Evolutionary conservation across 2,888 invertebrate species (phyloP), one percentile per base, ranked within the genome.

Genomic region (Nasonovia ribisnigri): DNA sequence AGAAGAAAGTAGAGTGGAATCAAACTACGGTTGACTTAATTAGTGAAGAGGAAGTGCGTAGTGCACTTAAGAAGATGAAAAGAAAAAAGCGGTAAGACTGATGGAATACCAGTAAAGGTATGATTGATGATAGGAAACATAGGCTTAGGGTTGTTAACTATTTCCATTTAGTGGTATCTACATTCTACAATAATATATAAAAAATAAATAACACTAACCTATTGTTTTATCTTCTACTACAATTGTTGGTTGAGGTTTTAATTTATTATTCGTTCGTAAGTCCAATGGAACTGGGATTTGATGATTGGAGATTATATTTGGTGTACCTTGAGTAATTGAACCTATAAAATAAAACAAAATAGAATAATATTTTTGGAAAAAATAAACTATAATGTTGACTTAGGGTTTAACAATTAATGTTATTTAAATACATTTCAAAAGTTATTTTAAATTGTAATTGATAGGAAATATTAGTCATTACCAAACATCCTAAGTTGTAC

Each of bases 271-370:
- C 13, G 86, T 93, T 86, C 93, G 84, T 13, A 93, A 60, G 24
- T 93, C 93, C 13, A 93, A 87, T 43, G 93, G 93, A 57, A 48
- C 90, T 84, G 93, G 86, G 60, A 86, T 93, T 90, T 93, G 93
- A 86, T 93, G 84, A 93, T 84, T 92, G 6, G 93, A n/a, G 24
- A 93, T 54, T 48, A 90, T 90, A 87, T 90, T 93, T 48, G 93
- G 93, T 51, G 91, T 94, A 48, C 91, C 93, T 93, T 91, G 93
- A 92, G 91, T 93, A 88, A 90, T 91, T 94, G 93, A 94, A 91
- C 94, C 91, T 94, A 57, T 29, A 91, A 91, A 60, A 88, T 84
- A 48, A 92, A 90, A 92, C 36, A 86, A 84, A 93, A 91, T 89
- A 93, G 60, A 90, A 94, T 67, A 91, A 43, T 57, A 43, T 88